Evolutionary conservation across 53 echinoderm and acorn worm genomes (phyloP).

Genomic region (Paracentrotus lividus): DNA sequence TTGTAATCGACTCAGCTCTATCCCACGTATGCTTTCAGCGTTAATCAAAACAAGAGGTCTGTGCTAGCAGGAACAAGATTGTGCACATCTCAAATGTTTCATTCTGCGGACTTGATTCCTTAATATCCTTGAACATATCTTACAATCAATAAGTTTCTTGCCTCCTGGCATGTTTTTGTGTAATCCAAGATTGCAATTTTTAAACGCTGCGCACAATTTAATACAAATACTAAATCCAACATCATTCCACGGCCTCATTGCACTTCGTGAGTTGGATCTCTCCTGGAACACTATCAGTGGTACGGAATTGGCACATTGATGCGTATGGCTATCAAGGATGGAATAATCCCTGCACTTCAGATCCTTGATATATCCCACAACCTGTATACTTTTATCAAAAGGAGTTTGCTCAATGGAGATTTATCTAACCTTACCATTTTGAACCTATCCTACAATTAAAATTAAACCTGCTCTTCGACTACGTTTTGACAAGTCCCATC

Average conservation of each 20-base stretch:
- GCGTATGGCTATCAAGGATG: background rate
- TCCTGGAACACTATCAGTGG: background rate
- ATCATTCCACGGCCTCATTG: background rate
- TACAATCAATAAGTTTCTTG: background rate
- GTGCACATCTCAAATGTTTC: background rate
- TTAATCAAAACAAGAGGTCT: background rate
- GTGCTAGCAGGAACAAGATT: background rate
- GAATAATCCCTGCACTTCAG: background rate
- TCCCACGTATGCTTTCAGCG: background rate
- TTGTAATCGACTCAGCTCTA: background rate
- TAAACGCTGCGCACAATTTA: background rate
- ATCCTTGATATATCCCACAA: slow-evolving; percentile 17
- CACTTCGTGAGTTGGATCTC: background rate
- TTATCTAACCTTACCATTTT: slow-evolving; percentile 13
- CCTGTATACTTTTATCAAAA: background rate
- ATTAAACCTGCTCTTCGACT: no score
- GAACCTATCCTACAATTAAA: background rate
- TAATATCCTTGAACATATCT: slow-evolving; percentile 18
- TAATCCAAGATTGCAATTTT: background rate
- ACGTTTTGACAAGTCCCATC: background rate
- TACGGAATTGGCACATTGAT: no score
- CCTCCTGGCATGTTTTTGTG: slow-evolving; percentile 8
- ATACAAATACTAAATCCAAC: background rate
- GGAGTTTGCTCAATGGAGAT: background rate
- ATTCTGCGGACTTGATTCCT: slow-evolving; percentile 45